Evolutionary conservation across 2,113 vertebrate genomes (phyloP), one percentile per base, ranked within the genome.

Genomic region (Cyprinodon variegatus): DNA sequence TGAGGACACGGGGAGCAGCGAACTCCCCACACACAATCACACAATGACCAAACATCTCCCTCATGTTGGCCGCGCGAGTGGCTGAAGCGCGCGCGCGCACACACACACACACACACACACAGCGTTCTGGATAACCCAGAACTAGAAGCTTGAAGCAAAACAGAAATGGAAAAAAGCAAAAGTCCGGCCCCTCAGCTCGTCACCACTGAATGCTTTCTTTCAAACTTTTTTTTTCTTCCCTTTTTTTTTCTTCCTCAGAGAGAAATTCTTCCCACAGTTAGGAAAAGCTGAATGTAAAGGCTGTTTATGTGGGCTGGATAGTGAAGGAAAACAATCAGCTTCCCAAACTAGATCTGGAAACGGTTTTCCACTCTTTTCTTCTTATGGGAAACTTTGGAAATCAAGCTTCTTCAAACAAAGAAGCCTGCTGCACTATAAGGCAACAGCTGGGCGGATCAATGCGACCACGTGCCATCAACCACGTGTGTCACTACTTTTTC

Each of bases 1-100:
- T 99, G 98, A 95, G 96, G 96, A 93, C 89, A 76, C 76, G 22
- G 29, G 10, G 82, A 37, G 72, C 68, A 39, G 84, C 70, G 69
- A 94, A 95, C 95, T 96, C 95, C 96, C 68, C 78, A 67, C 89
- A 74, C 95, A 96, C 96, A 95, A 96, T 96, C 89, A 74, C 95
- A 96, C 96, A 95, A 96, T 96, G 95, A 95, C 94, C 95, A 95
- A 95, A 90, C 83, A 87, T 94, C 93, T 93, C 86, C 83, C 88
- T 86, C 87, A 93, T 92, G 94, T 95, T 95, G 96, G 94, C 88
- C 91, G 91, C 91, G 89, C 89, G 91, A 90, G 86, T 86, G 71
- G 84, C 91, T 86, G 76, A 75, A 67, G 45, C 68, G 72, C 68
- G 74, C 78, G 63, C 71, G 64, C 82, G 15, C 60, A 63, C 46